Base-by-base conservation (phyloP, 2,888 invertebrate genomes). In the Acleris cristana region DNA sequence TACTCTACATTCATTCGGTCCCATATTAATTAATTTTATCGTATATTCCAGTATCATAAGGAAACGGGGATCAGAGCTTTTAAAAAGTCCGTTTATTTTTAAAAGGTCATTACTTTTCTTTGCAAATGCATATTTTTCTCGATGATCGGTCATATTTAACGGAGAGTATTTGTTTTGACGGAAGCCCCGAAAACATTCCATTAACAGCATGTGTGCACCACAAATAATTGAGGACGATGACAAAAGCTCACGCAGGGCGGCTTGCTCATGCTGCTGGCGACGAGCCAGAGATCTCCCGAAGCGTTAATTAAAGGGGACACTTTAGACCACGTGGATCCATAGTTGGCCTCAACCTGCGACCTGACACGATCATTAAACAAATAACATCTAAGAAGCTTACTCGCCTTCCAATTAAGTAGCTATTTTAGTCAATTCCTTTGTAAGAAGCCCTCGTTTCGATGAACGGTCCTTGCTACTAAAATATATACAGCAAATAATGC, bases 221-320 rank as follows among this genome's bases (percentile, higher is more conserved):
- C 48, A 18, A 64, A 30, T 60, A 19, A 55, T 55, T 52, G 55
- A 53, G 61, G 44, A 61, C 64, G 64, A 49, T 72, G 68, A 73
- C 73, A 76, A 79, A 77, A 78, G 71, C 72, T 72, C 72, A 73
- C 70, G 59, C 72, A 67, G 72, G 72, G 74, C 72, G 75, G 77
- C 79, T 77, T 77, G 73, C 75, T 61, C 72, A 74, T 69, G 69
- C 74, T 69, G 69, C 77, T 84, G 86, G 85, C 79, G 65, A 55
- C 40, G 55, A 52, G 75, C 86, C 85, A 85, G 76, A 71, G 66
- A 71, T 73, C 72, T 73, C 71, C 71, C 72, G 70, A 73, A 74
- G 73, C 74, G 74, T 80, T 81, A 83, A 86, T 84, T 82, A 82
- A 83, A 82, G 77, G 26, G 82, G 76, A 78, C 76, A 78, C 75